Base-by-base conservation (phyloP, 1,140 invertebrate species). In the Cyclargus thomasi region DNA sequence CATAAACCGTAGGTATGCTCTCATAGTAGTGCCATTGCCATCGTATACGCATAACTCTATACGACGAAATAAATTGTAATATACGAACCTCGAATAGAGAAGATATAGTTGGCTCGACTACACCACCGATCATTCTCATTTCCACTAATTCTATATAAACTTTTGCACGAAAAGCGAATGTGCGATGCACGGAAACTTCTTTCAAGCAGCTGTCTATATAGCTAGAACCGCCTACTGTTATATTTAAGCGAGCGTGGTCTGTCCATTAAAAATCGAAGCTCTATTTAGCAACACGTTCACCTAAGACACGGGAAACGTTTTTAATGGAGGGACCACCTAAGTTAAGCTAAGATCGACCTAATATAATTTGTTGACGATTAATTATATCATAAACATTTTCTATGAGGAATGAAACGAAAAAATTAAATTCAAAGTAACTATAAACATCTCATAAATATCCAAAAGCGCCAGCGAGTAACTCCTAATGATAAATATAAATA, bases 371-470 rank as follows among this genome's bases (percentile, higher is more conserved):
- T 81, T 79, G 80, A 53, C 22, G 53, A 63, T 80, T 82, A 79
- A 76, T 81, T 83, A 78, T 76, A 85, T 79, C 76, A 80, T 88
- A 85, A 90, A 87, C 70, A 84, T 83, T 90, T 90, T 85, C 85
- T 77, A 82, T 83, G 84, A 90, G 88, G 88, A 90, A 90, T 87
- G 88, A 90, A 90, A 90, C 88, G 88, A 90, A 90, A 90, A 88
- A 74, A 81, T 47, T 88, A 88, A 88, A 86, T 74, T 81, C 79
- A 67, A 79, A 78, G 70, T 74, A 29, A 29, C 23, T 29, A 77
- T 74, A 20, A 63, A 39, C 73, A 70, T 77, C 71, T 69, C 68
- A 67, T 70, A 65, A 77, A 87, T 88, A 90, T 90, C 86, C 86
- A 90, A 90, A 83, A 90, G 87, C 87, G 70, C 85, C 85, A 88